Conservation (phyloP, 2,113 vertebrate genomes). For the Phaethornis superciliosus region DNA sequence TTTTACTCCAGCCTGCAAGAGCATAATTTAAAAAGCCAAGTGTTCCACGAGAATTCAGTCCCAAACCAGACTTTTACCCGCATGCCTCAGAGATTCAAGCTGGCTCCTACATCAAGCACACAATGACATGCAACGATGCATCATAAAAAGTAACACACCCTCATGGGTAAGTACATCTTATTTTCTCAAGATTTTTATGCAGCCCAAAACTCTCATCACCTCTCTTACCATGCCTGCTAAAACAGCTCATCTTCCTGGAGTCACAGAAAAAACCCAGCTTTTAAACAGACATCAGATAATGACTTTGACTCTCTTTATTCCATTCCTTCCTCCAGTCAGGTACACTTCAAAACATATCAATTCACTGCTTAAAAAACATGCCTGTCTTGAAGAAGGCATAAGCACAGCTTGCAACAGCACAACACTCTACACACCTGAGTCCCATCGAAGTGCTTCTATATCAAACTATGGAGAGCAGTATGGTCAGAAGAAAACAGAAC, state of each 20-base stretch:
- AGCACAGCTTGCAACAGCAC: neutral
- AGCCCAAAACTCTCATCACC: neutral
- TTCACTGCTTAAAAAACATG: neutral
- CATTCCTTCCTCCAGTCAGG: neutral
- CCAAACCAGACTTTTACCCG: neutral
- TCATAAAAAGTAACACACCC: neutral
- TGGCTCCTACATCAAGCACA: neutral
- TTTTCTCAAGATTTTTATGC: neutral
- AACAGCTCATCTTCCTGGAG: neutral
- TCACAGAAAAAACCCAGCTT: neutral
- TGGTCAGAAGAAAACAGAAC: neutral
- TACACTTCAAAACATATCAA: neutral
- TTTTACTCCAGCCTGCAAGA: neutral
- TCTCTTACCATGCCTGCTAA: neutral
- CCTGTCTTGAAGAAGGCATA: neutral
- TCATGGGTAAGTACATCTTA: neutral
- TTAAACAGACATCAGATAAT: neutral
- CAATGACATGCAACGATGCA: neutral
- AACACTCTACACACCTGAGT: neutral
- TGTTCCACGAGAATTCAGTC: neutral
- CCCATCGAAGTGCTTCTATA: neutral
- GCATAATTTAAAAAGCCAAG: neutral
- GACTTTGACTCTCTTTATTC: neutral
- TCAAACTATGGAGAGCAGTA: neutral
- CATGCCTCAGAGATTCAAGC: neutral